Evolutionary conservation across 37 sponge, comb jelly and placozoan species (phyloP).

Genomic region (Axinella damicornis): DNA sequence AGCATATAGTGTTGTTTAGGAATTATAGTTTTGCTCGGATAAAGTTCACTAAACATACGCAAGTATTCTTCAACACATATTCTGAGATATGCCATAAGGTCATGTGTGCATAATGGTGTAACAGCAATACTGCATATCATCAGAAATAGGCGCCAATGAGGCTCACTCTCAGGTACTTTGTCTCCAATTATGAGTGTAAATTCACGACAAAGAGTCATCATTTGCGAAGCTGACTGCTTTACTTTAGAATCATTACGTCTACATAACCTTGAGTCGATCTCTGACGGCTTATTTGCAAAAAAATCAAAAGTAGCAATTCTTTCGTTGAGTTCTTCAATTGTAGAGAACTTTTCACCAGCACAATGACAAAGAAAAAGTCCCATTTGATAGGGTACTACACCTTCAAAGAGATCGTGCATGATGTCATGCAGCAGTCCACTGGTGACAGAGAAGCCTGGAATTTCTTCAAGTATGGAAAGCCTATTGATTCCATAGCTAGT

Average conservation of each 20-base stretch:
- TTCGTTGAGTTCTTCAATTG: conserved; percentile 6
- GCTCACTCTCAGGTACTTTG: conserved; percentile 4
- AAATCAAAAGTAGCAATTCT: conserved; percentile 12
- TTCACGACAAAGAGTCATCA: background rate
- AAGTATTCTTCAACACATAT: conserved; percentile 48
- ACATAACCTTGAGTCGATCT: background rate
- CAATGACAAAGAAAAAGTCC: conserved; percentile 4
- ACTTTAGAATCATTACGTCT: background rate
- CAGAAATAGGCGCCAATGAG: conserved; percentile 48
- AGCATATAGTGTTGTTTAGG: conserved; percentile 55
- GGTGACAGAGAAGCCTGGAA: conserved; percentile 32
- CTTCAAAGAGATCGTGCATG: conserved; percentile 27
- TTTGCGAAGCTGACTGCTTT: conserved; percentile 26
- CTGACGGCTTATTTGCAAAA: background rate
- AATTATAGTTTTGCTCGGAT: conserved; percentile 15
- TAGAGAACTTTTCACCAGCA: background rate
- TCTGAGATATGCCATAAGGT: conserved; percentile 30
- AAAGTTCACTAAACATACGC: conserved; percentile 6
- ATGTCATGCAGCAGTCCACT: conserved; percentile 26
- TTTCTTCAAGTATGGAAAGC: conserved; percentile 3
- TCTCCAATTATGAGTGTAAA: conserved; percentile 21
- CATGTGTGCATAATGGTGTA: background rate
- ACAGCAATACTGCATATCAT: conserved; percentile 34
- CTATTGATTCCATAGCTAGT: conserved; percentile 18
- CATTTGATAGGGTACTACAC: conserved; percentile 2